Conservation (phyloP, 2,113 vertebrate species). For the Mus pahari region DNA sequence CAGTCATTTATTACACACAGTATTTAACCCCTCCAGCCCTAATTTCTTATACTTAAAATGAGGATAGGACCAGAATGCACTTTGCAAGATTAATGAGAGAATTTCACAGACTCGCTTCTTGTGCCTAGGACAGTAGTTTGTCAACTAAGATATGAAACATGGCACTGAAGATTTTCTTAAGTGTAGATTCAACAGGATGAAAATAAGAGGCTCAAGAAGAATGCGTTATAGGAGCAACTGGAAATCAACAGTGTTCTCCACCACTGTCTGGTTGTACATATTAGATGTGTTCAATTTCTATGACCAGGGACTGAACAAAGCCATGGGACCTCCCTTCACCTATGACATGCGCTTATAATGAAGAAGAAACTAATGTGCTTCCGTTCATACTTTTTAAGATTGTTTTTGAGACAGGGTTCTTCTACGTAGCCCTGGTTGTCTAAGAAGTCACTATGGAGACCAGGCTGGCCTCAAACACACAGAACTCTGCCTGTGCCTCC, state of each 20-base stretch:
- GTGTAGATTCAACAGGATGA: not conserved
- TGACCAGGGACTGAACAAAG: not conserved
- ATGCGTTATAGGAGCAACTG: slow-evolving; percentile 31
- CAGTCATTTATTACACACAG: not conserved
- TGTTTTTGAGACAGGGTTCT: not conserved
- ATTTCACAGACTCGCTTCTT: slow-evolving; percentile 44
- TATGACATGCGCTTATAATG: not conserved
- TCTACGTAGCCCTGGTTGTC: not conserved
- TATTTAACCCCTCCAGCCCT: not conserved
- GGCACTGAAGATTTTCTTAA: not conserved
- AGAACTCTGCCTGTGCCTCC: not conserved
- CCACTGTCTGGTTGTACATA: not conserved
- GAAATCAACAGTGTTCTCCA: not conserved
- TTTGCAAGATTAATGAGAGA: not conserved
- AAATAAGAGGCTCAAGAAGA: slow-evolving; percentile 15
- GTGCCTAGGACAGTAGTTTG: not conserved
- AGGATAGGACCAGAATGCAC: not conserved
- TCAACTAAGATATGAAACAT: slow-evolving; percentile 24
- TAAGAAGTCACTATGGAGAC: not conserved
- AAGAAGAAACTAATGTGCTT: not conserved
- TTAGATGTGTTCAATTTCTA: not conserved
- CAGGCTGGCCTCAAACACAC: not conserved
- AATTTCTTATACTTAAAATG: slow-evolving; percentile 33
- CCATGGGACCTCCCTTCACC: not conserved
- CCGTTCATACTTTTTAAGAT: not conserved